A percentile compares a stretch with the other conserved stretches of the same genome.
These are phyloP conservation scores for Melanocharis versteri DNA, from an alignment of 2,113 vertebrate genomes.

Conservation along the genomic window DNA sequence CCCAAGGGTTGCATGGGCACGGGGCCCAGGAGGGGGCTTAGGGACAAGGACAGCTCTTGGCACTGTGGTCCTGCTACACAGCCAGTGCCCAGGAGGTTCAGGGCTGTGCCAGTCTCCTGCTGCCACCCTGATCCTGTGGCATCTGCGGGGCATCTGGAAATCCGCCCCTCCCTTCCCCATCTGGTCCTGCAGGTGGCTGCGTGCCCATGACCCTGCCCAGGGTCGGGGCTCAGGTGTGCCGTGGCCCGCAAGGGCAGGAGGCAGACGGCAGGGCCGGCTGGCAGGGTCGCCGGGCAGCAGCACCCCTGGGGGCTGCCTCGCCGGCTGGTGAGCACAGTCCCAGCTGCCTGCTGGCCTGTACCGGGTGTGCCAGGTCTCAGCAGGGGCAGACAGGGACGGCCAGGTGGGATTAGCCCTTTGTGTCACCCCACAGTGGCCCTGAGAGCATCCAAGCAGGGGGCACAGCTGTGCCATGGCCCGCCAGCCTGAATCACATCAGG, in stretches of 20 bases:
- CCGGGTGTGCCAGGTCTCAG: neutral
- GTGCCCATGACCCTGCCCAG: neutral
- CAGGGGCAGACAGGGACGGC: neutral
- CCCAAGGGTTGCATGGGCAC: rapidly evolving
- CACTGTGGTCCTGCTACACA: rapidly evolving
- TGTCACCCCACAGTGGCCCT: neutral
- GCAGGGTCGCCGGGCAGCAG: neutral
- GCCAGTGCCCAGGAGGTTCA: neutral
- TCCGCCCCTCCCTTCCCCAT: neutral
- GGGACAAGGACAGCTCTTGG: neutral
- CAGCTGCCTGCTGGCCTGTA: neutral
- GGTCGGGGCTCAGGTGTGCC: neutral
- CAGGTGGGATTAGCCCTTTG: neutral
- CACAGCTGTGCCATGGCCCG: neutral
- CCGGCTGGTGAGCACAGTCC: neutral
- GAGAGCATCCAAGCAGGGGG: neutral
- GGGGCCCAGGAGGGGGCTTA: neutral
- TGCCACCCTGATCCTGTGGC: neutral
- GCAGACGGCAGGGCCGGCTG: neutral
- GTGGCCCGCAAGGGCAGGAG: neutral
- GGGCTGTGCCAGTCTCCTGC: neutral
- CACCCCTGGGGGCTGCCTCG: neutral
- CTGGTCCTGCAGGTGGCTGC: neutral
- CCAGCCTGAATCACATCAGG: neutral
- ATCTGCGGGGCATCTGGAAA: neutral